A percentile compares a stretch with the other conserved stretches of the same genome.
These are phyloP conservation scores for Napeogenes inachia DNA, from an alignment of 2,888 invertebrate species.

Conservation along the genomic window DNA sequence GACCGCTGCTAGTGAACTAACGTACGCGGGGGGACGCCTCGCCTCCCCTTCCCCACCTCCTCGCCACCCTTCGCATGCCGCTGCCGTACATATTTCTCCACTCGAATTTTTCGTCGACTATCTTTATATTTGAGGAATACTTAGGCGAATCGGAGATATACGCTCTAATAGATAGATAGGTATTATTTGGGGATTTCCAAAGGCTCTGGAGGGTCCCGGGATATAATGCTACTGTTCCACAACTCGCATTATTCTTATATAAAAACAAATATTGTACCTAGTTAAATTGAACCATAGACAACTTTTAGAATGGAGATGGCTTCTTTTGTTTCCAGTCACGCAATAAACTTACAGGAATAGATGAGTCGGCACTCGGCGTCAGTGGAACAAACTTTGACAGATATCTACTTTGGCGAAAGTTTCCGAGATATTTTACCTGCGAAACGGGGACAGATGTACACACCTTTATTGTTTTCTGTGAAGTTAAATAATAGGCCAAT, in stretches of 20 bases:
- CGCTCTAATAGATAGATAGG: constrained; percentile 74
- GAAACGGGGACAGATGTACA: constrained; percentile 20
- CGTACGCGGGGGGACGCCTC: constrained; percentile 47
- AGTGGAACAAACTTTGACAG: constrained; percentile 26
- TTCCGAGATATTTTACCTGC: constrained; percentile 18
- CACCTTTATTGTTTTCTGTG: constrained; percentile 19
- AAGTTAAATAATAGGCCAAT: constrained; percentile 18
- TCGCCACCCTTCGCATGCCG: constrained; percentile 60
- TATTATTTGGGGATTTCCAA: constrained; percentile 68
- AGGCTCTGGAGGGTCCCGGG: constrained; percentile 32
- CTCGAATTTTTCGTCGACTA: constrained; percentile 76
- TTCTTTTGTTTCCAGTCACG: constrained; percentile 28
- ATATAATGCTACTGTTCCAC: constrained; percentile 27
- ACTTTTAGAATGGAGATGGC: constrained; percentile 14
- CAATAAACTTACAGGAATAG: constrained; percentile 26
- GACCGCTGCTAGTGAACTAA: constrained; percentile 60
- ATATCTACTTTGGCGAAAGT: constrained; percentile 24
- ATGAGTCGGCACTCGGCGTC: constrained; percentile 25
- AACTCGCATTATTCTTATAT: constrained; percentile 16
- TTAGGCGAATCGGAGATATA: constrained; percentile 74
- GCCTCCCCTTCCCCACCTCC: constrained; percentile 42
- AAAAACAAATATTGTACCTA: constrained; percentile 22
- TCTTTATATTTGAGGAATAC: constrained; percentile 76
- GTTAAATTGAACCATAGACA: constrained; percentile 6
- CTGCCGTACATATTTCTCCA: constrained; percentile 73